Evolutionary conservation across 2,888 invertebrate genomes (phyloP).

Genomic region (Hirtodrosophila duncani): DNA sequence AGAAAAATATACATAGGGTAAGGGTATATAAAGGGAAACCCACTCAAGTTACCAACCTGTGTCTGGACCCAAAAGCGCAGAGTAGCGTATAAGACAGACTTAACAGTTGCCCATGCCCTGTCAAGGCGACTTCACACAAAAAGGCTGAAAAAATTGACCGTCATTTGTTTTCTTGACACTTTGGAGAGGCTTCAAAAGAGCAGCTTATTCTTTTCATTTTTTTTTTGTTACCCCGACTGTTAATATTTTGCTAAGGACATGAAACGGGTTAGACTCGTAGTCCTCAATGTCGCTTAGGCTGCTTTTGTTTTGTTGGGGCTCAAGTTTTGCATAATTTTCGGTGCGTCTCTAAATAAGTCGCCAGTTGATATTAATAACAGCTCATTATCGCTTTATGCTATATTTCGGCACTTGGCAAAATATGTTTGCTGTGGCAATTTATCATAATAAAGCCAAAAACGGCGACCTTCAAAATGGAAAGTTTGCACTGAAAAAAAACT

Average conservation of each 20-base stretch:
- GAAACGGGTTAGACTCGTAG: slow-evolving; percentile 39
- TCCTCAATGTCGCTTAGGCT: slow-evolving; percentile 31
- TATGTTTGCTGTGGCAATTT: slow-evolving; percentile 49
- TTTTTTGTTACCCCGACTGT: too few relatives aligned
- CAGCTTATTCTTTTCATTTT: slow-evolving; percentile 41
- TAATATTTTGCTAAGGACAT: slow-evolving; percentile 17
- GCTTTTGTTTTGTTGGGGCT: slow-evolving; percentile 15
- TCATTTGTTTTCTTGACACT: slow-evolving; percentile 71
- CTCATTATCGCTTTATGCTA: slow-evolving; percentile 63
- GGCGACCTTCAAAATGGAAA: slow-evolving; percentile 55
- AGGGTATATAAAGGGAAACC: too few relatives aligned
- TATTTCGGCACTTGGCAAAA: slow-evolving; percentile 54
- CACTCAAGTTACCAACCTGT: slow-evolving; percentile 55
- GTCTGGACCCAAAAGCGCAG: slow-evolving; percentile 18
- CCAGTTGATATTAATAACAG: slow-evolving; percentile 68
- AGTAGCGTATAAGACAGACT: slow-evolving; percentile 40
- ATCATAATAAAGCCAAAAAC: slow-evolving; percentile 51
- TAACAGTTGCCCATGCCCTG: slow-evolving; percentile 46
- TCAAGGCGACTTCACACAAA: slow-evolving; percentile 19
- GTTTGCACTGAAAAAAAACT: too few relatives aligned
- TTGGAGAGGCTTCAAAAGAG: slow-evolving; percentile 48
- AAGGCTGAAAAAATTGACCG: slow-evolving; percentile 66
- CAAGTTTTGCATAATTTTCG: slow-evolving; percentile 50
- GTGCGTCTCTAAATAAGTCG: slow-evolving; percentile 63
- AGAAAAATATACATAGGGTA: too few relatives aligned